Evolutionary conservation across 2,797 vertebrate genomes (phyloP).

Genomic region (Diceros bicornis): DNA sequence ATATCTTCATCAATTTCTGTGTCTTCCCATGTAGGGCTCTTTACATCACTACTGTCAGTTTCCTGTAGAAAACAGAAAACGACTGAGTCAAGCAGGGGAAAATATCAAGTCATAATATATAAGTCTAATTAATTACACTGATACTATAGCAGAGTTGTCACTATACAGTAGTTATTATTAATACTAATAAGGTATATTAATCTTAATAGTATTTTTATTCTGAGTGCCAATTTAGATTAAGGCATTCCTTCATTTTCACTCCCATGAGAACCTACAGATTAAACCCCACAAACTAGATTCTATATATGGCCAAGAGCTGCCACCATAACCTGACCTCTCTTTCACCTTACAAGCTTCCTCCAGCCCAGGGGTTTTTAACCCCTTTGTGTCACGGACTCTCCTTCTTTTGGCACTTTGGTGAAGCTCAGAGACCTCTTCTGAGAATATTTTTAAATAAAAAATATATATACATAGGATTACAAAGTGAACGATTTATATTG

Average conservation of each 20-base stretch:
- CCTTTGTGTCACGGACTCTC: not conserved
- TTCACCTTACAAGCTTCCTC: not conserved
- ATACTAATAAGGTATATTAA: not conserved
- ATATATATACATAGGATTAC: not conserved
- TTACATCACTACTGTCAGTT: conserved; percentile 53
- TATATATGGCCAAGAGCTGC: not conserved
- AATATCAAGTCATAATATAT: not conserved
- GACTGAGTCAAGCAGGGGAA: conserved; percentile 7
- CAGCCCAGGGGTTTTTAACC: not conserved
- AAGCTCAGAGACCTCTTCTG: conserved; percentile 18
- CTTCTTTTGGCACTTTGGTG: conserved; percentile 10
- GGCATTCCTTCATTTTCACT: conserved; percentile 43
- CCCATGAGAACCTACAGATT: conserved; percentile 19
- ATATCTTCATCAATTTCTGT: conserved; percentile 83
- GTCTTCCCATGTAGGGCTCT: conserved; percentile 58
- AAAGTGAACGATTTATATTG: conserved; percentile 8
- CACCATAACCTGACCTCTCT: not conserved
- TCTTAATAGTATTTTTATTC: conserved; percentile 17
- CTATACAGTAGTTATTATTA: not conserved
- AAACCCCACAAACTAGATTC: conserved; percentile 4
- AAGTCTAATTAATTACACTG: not conserved
- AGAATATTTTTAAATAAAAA: conserved; percentile 38
- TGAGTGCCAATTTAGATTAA: conserved; percentile 23
- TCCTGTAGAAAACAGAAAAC: conserved; percentile 84
- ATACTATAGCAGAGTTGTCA: not conserved